Base-by-base conservation (phyloP, 2,888 invertebrate genomes). In the Osmoderma eremita region DNA sequence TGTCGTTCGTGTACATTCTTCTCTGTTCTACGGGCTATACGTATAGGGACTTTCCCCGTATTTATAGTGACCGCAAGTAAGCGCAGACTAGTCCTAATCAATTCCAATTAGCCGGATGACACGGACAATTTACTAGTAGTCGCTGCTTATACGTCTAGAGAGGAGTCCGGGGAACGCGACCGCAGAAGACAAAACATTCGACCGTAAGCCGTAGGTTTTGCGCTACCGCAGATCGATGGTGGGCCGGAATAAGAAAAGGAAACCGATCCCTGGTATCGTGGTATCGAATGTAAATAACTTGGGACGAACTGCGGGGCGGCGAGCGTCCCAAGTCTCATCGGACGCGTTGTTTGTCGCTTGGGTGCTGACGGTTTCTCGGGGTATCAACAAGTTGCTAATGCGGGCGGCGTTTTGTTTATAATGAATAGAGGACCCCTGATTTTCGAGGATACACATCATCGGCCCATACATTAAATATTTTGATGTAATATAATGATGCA, bases 81-180 rank as follows among this genome's bases (percentile, higher is more conserved):
- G 67, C 68, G 66, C 62, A 67, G 67, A 72, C 70, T 69, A 69
- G 69, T 61, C 70, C 72, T 71, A 72, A 72, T 72, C 72, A 72
- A 72, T 71, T 72, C 72, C 72, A 72, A 71, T 72, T 72, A 72
- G 71, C 63, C 66, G 72, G 71, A 71, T 68, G 72, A 70, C 72
- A 72, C 68, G 71, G 69, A 71, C 72, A 65, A 72, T 72, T 72
- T 71, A 71, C 71, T 70, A 62, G 66, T 30, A 24, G 48, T 15
- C 39, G 22, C 20, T 36, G 30, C 30, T 10, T 30, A 30, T 30
- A 30, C 30, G 45, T 49, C 20, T 10, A 38, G 22, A 13, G 24
- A 54, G 42, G 10, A 48, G 22, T 24, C 38, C 24, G 42, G 49
- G 39, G 54, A 36, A 58, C 48, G 56, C 48, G 49, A 65, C 65